These are phyloP conservation scores for Nothobranchius furzeri DNA, from an alignment of 2,113 vertebrate species.

Conservation along the genomic window DNA sequence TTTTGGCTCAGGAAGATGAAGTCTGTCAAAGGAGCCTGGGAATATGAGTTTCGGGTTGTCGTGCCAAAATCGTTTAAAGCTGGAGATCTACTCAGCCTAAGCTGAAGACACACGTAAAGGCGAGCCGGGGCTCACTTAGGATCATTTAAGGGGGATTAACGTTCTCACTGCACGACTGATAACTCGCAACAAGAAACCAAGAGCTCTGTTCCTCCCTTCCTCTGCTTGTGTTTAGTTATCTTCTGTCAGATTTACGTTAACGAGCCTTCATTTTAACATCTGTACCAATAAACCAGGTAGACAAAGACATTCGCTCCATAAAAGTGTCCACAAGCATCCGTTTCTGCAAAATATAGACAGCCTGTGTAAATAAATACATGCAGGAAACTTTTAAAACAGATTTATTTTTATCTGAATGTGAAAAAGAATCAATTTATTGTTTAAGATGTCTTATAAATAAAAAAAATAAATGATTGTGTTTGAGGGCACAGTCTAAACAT, in stretches of 20 bases:
- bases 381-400: constrained; percentile 12
- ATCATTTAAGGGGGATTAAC: not conserved
- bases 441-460: not conserved
- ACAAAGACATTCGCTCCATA: constrained; percentile 43
- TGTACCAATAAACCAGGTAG: constrained; percentile 32
- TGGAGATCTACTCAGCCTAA: constrained; percentile 17
- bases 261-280: constrained; percentile 27
- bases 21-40: constrained; percentile 25
- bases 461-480: constrained; percentile 14
- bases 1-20: constrained; percentile 20
- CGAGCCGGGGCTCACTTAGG: constrained; percentile 25
- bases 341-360: constrained; percentile 14
- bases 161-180: not conserved
- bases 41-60: constrained; percentile 20
- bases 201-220: not conserved
- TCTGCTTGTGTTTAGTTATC: constrained; percentile 11
- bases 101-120: constrained; percentile 22
- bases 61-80: not conserved
- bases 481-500: not conserved
- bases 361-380: constrained; percentile 38
- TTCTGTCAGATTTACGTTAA: constrained; percentile 25
- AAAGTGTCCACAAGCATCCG: constrained; percentile 32
- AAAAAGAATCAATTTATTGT: too few relatives aligned
- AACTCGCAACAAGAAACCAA: not conserved
- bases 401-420: too few relatives aligned